Evolutionary conservation across 2,888 invertebrate species (phyloP), one percentile per base, ranked within the genome.

Genomic region (Thecophora atra): DNA sequence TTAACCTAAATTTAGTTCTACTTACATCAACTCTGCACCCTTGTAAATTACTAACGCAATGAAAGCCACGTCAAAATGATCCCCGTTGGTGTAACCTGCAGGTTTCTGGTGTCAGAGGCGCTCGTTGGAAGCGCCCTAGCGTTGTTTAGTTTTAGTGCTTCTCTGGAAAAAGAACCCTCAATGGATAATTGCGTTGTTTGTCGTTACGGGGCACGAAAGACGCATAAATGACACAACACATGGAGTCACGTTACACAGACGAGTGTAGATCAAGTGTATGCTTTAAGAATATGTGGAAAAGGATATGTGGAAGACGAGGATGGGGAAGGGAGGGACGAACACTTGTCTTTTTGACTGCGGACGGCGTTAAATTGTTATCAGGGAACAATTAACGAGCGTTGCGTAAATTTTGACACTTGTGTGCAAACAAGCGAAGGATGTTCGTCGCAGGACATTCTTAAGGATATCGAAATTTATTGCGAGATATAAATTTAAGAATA

Each of bases 161-260:
- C 80, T 71, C 74, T 76, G 76, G 78, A 81, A 74, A 75, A 73
- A 75, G 73, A 71, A 76, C 75, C 75, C 75, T 70, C 60, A 24
- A 37, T 19, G 28, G 21, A 21, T 52, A 70, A 30, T 42, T 62
- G 44, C 19, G 60, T 28, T 51, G 58, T 69, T 42, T 56, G 75
- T 73, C 73, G 72, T 69, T 78, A 70, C 74, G 73, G 7, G 11
- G 37, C 75, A 78, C 72, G 81, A 71, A 72, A 81, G 79, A 80
- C 47, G 11, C 37, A 2, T 11, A 37, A 1, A 37, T 1, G 37
- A 47, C 47, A 47, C 47, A n/a, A 47, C 37, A 81, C 80, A 82
- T 76, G 83, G 82, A 83, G 81, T 83, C 81, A 77, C 78, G 79
- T 83, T 83, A 81, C 82, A 83, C 83, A 82, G 81, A 79, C 82